Evolutionary conservation across 2,113 vertebrate genomes (phyloP), one percentile per base, ranked within the genome.

Genomic region (Scomber colias): DNA sequence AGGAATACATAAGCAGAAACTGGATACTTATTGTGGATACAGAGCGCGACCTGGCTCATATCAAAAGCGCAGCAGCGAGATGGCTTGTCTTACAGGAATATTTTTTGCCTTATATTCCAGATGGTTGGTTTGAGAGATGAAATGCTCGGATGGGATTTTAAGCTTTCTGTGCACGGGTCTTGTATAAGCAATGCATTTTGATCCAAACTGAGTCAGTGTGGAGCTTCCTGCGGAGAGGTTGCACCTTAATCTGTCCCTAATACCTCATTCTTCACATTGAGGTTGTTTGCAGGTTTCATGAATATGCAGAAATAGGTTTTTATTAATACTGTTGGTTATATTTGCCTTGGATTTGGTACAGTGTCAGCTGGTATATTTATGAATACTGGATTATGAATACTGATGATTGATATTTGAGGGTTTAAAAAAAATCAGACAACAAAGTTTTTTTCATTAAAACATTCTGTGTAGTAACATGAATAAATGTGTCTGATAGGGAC

Each of bases 1-100:
- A 55, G 66, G 85, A 91, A 90, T 90, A 89, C 88, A 87, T 81
- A 82, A 91, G 82, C 81, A 83, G 91, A 91, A 85, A 84, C 50
- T 71, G 86, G 83, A 91, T 83, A 21, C 84, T 76, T 79, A 85
- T 86, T 89, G 83, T 83, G 84, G 71, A 94, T 62, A 75, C 90
- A 77, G 71, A 90, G 75, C 82, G 75, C 56, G 64, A 55, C 72
- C 71, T 21, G 62, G 59, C 76, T 75, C 75, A 35, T 81, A 82
- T 84, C 63, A 83, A 57, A 71, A 69, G 66, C 48, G 13, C 79
- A 78, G 64, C 55, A 71, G 74, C 12, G 21, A 76, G 77, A 79
- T 60, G 79, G 63, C 56, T 72, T 44, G 66, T 68, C 59, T 75
- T 81, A 67, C 67, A 67, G 66, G 82, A 72, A 64, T 75, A 57